A percentile compares a stretch with the other conserved stretches of the same genome.
Conservation (phyloP, 1,140 invertebrate species). For the Archivesica marissinica region DNA sequence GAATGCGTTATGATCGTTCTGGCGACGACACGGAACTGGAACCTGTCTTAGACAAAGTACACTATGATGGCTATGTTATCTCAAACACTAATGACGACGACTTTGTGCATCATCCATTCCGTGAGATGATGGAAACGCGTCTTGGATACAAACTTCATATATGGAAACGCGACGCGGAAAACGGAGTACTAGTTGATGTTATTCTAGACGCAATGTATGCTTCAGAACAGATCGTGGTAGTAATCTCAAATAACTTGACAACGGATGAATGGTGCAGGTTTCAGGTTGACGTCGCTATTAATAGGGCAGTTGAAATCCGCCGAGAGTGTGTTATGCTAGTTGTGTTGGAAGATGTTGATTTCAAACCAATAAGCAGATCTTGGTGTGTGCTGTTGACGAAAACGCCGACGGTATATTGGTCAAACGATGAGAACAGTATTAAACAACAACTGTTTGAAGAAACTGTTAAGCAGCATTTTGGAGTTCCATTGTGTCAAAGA, state of each 20-base stretch:
- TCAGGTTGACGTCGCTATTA: slow-evolving; percentile 35
- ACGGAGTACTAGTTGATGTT: not conserved
- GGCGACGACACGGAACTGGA: not conserved
- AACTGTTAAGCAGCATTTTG: not conserved
- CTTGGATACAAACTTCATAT: slow-evolving; percentile 20
- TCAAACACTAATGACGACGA: not conserved
- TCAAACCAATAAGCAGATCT: not conserved
- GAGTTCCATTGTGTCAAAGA: not conserved
- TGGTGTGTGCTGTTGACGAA: slow-evolving; percentile 39
- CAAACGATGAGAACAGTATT: slow-evolving; percentile 9
- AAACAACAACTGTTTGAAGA: not conserved
- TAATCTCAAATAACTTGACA: slow-evolving; percentile 20
- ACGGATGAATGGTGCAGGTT: slow-evolving; percentile 35
- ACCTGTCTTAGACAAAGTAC: not conserved
- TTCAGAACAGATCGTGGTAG: not conserved
- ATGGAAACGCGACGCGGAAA: not conserved
- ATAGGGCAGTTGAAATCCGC: not conserved
- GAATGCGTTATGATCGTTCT: not conserved
- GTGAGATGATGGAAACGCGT: not conserved
- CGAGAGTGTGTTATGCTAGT: not conserved
- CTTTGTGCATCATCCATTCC: not conserved
- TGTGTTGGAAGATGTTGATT: not conserved
- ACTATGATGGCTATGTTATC: slow-evolving; percentile 17
- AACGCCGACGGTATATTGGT: not conserved
- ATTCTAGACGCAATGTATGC: slow-evolving; percentile 13